Evolutionary conservation across 64 coral and sea anemone genomes (phyloP), one percentile per base, ranked within the genome.

Genomic region (Cladopsammia gracilis): DNA sequence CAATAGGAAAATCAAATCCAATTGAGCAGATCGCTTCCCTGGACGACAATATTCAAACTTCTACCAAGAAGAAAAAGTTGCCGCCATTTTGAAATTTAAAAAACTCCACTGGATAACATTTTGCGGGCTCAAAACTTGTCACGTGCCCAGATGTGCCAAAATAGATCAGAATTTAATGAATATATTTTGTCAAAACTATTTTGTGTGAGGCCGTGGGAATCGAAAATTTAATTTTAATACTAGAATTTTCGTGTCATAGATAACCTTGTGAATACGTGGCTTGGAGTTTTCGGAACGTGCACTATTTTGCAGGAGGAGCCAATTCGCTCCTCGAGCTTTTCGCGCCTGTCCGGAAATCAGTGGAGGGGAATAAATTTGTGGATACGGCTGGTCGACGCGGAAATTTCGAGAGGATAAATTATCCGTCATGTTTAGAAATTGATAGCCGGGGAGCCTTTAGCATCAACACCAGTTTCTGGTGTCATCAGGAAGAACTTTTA

Each of bases 371-470:
- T 64, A 45, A 75, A 49, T 75, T 5, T 49, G 44, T 20, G 46
- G 72, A 20, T 18, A 75, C 61, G 80, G 57, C 13, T 62, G 24
- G 23, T 19, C n/a, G 44, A 66, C 10, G 80, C 34, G 62, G 80
- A 84, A 84, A 11, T 84, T 67, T 64, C 61, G 6, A 84, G 80
- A 84, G 60, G 42, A 48, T 19, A 82, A 84, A 57, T 77, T 75
- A 49, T 84, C 44, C 3, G 61, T 49, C 19, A 48, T 68, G 62
- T 51, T 48, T 1, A 68, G 25, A 67, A 67, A 82, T 45, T 48
- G 25, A 46, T 48, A 67, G 18, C 61, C 19, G 6, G 6, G 10
- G 3, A 54, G 50, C 48, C 8, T 11, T 49, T 43, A 22, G 53
- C 18, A 3, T 78, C 49, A 3, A 57, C 48, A 56, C 7, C 49